Evolutionary conservation across 2,113 vertebrate species (phyloP).

Genomic region (Bujurquina vittata): DNA sequence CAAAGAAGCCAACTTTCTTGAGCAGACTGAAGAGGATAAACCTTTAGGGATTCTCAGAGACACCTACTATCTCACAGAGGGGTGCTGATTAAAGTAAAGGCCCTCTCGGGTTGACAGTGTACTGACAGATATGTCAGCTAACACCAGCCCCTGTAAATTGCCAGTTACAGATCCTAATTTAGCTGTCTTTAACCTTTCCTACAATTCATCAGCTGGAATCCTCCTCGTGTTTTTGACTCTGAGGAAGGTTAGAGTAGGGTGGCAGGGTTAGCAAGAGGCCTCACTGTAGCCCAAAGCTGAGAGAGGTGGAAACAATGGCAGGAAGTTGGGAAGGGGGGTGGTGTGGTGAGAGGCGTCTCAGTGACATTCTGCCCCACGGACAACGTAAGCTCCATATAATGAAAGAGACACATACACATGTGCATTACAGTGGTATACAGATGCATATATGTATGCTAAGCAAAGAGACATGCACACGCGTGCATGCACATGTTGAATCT

Average conservation of each 20-base stretch:
- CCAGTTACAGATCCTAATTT: slow-evolving; percentile 66
- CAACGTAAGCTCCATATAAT: slow-evolving; percentile 33
- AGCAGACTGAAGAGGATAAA: slow-evolving; percentile 17
- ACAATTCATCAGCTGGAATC: slow-evolving; percentile 28
- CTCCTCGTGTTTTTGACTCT: not conserved
- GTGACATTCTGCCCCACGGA: slow-evolving; percentile 21
- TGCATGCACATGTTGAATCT: slow-evolving; percentile 12
- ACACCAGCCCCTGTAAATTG: slow-evolving; percentile 42
- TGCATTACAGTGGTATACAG: not conserved
- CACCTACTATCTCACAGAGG: slow-evolving; percentile 12
- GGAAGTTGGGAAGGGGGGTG: not conserved
- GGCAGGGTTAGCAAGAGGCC: not conserved
- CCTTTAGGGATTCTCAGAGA: slow-evolving; percentile 32
- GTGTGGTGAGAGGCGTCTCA: slow-evolving; percentile 13
- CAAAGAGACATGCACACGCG: not conserved
- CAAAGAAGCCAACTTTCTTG: not conserved
- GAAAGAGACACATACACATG: not conserved
- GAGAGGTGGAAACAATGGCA: not conserved
- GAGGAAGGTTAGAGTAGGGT: slow-evolving; percentile 38
- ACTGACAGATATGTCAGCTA: slow-evolving; percentile 52
- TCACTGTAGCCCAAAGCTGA: slow-evolving; percentile 5
- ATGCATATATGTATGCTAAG: slow-evolving; percentile 3
- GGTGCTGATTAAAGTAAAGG: slow-evolving; percentile 46
- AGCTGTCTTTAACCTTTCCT: slow-evolving; percentile 60
- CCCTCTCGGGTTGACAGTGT: slow-evolving; percentile 34